These are phyloP conservation scores for Haliclystus octoradiatus DNA, from an alignment of 30 jellyfish, hydroid and myxozoan species.

Conservation along the genomic window DNA sequence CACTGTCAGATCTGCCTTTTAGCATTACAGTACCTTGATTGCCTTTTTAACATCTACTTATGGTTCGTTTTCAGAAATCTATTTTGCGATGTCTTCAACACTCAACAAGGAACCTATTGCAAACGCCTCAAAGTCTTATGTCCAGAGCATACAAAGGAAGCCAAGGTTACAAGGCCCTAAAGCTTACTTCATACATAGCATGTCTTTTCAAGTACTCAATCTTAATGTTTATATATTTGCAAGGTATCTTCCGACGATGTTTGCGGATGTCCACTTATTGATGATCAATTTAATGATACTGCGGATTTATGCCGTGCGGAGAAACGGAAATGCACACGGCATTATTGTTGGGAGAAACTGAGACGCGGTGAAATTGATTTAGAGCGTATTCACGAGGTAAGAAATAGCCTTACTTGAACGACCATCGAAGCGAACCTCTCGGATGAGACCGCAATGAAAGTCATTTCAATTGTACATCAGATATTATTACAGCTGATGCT, in stretches of 20 bases:
- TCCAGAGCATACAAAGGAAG: conserved; percentile 91
- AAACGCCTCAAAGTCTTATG: conserved; percentile 85
- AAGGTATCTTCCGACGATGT: conserved; percentile 76
- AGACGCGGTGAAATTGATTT: conserved; percentile 92
- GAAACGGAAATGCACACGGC: conserved; percentile 82
- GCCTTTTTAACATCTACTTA: too few relatives aligned
- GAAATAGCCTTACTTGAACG: neutral
- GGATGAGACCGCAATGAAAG: too few relatives aligned
- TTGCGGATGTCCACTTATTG: conserved; percentile 92
- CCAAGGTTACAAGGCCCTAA: conserved; percentile 37
- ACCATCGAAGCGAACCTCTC: too few relatives aligned
- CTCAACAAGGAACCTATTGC: conserved; percentile 84
- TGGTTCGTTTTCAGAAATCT: conserved; percentile 59
- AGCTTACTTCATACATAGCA: neutral
- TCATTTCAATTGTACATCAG: neutral
- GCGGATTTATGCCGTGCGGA: conserved; percentile 78
- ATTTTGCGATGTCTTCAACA: conserved; percentile 75
- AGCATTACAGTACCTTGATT: too few relatives aligned
- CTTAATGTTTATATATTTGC: too few relatives aligned
- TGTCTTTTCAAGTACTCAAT: neutral
- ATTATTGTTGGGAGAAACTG: conserved; percentile 78
- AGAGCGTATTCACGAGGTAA: conserved; percentile 80
- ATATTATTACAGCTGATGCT: too few relatives aligned
- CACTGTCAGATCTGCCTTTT: too few relatives aligned
- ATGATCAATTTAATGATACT: conserved; percentile 35